A percentile compares a stretch with the other conserved stretches of the same genome.
Conservation (phyloP, 2,888 invertebrate genomes). For the Pasiphila rectangulata region DNA sequence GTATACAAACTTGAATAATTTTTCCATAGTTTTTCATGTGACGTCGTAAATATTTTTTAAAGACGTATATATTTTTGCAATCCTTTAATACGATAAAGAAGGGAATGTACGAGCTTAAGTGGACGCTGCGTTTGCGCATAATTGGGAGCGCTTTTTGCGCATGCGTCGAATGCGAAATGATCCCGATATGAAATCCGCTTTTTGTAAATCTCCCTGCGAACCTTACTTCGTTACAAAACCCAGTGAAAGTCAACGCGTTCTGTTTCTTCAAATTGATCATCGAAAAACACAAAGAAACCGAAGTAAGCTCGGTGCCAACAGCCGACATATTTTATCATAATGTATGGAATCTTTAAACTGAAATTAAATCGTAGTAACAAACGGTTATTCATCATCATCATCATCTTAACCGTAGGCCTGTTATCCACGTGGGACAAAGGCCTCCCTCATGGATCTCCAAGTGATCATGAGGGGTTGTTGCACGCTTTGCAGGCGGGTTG, state of each 20-base stretch:
- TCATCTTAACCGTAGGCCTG: too few species aligned
- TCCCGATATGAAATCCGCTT: constrained; percentile 62
- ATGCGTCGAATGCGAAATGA: constrained; percentile 68
- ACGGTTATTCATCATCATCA: too few species aligned
- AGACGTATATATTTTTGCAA: constrained; percentile 53
- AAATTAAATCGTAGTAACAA: constrained; percentile 32
- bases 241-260: constrained; percentile 29
- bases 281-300: constrained; percentile 30
- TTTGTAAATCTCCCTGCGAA: constrained; percentile 49
- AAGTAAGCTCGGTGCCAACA: constrained; percentile 26
- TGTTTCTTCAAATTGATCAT: constrained; percentile 36
- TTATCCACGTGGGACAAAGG: too few species aligned
- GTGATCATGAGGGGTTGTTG: too few species aligned
- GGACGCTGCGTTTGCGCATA: constrained; percentile 71
- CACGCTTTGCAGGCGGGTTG: too few species aligned
- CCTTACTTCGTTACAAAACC: constrained; percentile 45
- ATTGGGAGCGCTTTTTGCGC: constrained; percentile 71
- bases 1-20: constrained; percentile 49
- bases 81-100: constrained; percentile 56
- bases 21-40: constrained; percentile 63
- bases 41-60: constrained; percentile 53
- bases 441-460: too few species aligned
- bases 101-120: constrained; percentile 64
- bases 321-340: constrained; percentile 28
- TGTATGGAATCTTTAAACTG: constrained; percentile 17